Percentiles rank a stretch among this genome's conserved stretches.
These are phyloP conservation scores for Mohoua ochrocephala DNA, from an alignment of 2,113 vertebrate species.

Conservation along the genomic window DNA sequence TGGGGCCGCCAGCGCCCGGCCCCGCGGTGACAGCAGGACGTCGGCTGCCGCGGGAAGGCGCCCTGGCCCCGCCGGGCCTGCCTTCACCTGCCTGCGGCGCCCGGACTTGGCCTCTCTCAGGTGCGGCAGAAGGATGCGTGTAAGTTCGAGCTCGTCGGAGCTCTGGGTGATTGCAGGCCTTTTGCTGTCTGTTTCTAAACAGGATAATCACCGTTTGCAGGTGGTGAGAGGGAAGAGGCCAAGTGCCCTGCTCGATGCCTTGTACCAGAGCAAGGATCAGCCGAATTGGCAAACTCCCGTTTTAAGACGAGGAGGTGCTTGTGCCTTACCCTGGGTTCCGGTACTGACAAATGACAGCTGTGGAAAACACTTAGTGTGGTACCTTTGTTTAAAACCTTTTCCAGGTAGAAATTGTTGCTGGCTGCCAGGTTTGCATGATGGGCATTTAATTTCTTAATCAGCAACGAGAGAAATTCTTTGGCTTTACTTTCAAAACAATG, in stretches of 20 bases:
- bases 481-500: not conserved
- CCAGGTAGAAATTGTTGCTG: not conserved
- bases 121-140: not conserved
- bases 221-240: not conserved
- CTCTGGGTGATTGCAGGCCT: not conserved
- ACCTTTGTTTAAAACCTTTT: not conserved
- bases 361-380: not conserved
- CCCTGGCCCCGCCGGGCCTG: not conserved
- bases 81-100: too few relatives aligned
- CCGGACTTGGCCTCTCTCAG: not conserved
- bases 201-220: not conserved
- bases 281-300: not conserved
- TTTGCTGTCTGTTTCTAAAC: not conserved
- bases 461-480: not conserved
- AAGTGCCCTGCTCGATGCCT: not conserved
- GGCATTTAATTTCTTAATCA: not conserved
- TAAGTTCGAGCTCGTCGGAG: not conserved
- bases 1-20: not conserved
- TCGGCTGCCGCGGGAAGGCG: not conserved
- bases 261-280: not conserved
- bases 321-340: too few relatives aligned
- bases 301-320: not conserved
- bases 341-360: not conserved
- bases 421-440: not conserved
- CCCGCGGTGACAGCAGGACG: accelerated